These are phyloP conservation scores for Hypsopygia costalis DNA, from an alignment of 2,888 invertebrate genomes.

Conservation along the genomic window DNA sequence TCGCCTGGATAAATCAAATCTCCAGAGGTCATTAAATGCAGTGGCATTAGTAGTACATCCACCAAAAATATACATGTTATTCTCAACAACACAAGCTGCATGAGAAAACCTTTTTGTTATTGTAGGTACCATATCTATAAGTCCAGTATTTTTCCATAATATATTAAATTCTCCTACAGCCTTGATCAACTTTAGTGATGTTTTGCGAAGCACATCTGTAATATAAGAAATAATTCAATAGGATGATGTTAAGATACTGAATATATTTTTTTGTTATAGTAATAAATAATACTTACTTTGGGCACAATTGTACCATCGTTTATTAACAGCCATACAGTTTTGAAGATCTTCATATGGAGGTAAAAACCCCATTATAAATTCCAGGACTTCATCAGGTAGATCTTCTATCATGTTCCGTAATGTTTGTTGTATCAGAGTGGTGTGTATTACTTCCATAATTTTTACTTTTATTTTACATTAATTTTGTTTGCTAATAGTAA, in stretches of 20 bases:
- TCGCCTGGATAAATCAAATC: constrained; percentile 91
- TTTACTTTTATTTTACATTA: constrained; percentile 9
- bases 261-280: no score
- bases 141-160: constrained; percentile 84
- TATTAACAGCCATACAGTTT: constrained; percentile 91
- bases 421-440: constrained; percentile 47
- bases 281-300: constrained; percentile 90
- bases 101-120: constrained; percentile 96
- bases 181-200: constrained; percentile 86
- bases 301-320: constrained; percentile 91
- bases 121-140: constrained; percentile 83
- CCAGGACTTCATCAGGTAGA: constrained; percentile 95
- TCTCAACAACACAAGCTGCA: constrained; percentile 90
- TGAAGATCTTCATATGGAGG: constrained; percentile 95
- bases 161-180: constrained; percentile 89
- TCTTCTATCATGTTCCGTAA: constrained; percentile 78
- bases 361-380: constrained; percentile 93
- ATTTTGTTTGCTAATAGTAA: not conserved
- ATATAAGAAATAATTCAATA: constrained; percentile 25
- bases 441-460: constrained; percentile 60
- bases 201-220: constrained; percentile 89
- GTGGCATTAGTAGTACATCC: constrained; percentile 97
- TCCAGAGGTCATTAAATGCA: constrained; percentile 98
- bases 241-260: no score
- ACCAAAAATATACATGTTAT: constrained; percentile 97